Evolutionary conservation across 2,113 vertebrate genomes (phyloP).

Genomic region (Panthera tigris): DNA sequence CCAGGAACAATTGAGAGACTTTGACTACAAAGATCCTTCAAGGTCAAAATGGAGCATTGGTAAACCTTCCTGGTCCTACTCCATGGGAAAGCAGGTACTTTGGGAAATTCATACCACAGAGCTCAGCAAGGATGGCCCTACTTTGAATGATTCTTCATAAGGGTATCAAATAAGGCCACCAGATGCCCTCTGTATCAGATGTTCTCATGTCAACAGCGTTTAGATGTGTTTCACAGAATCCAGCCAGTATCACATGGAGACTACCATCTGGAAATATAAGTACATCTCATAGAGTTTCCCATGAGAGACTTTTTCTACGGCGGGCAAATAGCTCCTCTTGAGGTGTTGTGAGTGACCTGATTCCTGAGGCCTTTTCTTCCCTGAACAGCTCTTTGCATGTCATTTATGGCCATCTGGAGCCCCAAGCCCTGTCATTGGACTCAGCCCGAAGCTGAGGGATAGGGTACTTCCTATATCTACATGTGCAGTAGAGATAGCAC

Average conservation of each 20-base stretch:
- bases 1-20: background rate
- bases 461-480: background rate
- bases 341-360: background rate
- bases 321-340: background rate
- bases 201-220: background rate
- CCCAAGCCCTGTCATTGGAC: background rate
- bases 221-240: background rate
- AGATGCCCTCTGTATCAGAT: background rate
- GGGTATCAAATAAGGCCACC: background rate
- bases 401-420: background rate
- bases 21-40: background rate
- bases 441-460: background rate
- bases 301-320: background rate
- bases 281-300: too few relatives aligned
- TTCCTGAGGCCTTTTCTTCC: background rate
- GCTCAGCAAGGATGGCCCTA: background rate
- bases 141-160: background rate
- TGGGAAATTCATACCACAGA: background rate
- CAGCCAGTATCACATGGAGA: background rate
- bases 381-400: background rate
- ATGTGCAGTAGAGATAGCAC: background rate
- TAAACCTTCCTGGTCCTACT: background rate
- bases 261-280: background rate
- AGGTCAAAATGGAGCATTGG: background rate
- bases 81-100: background rate